Base-by-base conservation (phyloP, 2,888 invertebrate species). In the Crematogaster levior region DNA sequence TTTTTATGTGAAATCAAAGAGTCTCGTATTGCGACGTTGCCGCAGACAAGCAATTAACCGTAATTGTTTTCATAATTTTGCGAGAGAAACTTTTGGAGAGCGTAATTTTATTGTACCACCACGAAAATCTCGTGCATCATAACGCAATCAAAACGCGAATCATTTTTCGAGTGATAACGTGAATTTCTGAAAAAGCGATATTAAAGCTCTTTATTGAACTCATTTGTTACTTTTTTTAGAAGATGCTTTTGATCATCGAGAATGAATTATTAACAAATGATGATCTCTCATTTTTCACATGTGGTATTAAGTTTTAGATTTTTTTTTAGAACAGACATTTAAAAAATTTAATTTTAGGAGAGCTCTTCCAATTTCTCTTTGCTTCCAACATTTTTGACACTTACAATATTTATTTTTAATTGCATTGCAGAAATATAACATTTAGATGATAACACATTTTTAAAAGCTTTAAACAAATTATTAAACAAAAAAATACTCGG, bases 71-170 rank as follows among this genome's bases (percentile, higher is more conserved):
- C 24, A 3, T 75, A 75, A 75, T 75, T 37, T 27, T 48, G 5
- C 7, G 48, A 65, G 65, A 3, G 65, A 3, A 37, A 34, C 24
- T 66, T 75, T 65, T 15, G 37, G 6, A 10, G 24, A 15, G n/a
- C n/a, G 24, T 75, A 66, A 75, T 75, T 75, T 65, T 40, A 75
- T 24, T 65, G 34, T 21, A 46, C 46, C 24, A 61, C n/a, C n/a
- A 18, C 30, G 61, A 21, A 9, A 43, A 46, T 30, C 27, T 65
- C 34, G 12, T 74, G 30, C 46, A 21, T 74, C 10, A n/a, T 63
- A 46, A 46, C 9, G 18, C 43, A 21, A 61, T 58, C 34, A 34
- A 74, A 74, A 46, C 21, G 40, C 37, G 9, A 34, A 7, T 24
- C 21, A 63, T 46, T 48, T 74, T 74, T 24, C 34, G 48, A 12